phyloP scores from a whole-genome alignment of 1,140 invertebrate species.

The Hyles vespertilio region DNA sequence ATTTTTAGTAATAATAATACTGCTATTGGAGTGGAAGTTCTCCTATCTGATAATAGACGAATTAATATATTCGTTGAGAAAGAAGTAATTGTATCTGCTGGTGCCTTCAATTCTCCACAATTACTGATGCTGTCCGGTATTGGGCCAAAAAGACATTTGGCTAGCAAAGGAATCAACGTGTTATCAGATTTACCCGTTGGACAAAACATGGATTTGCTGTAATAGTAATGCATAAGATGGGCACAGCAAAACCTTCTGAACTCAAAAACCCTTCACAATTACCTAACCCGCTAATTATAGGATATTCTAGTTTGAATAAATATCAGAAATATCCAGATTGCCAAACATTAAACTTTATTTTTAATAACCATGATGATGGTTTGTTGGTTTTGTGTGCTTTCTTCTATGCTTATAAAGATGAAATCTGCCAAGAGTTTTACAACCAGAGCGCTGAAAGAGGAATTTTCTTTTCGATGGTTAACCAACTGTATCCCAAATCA shows the following conservation, averaged over 20 bases:
- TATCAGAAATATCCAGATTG: no score
- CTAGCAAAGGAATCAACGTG: slow-evolving; percentile 41
- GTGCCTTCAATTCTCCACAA: slow-evolving; percentile 66
- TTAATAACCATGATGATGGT: no score
- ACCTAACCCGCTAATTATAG: no score
- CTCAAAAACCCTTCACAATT: no score
- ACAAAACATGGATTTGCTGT: slow-evolving; percentile 72
- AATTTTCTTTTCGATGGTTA: not conserved
- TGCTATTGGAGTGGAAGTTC: slow-evolving; percentile 16
- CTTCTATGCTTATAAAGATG: not conserved
- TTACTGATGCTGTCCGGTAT: slow-evolving; percentile 79
- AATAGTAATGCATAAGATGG: slow-evolving; percentile 9
- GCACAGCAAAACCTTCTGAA: not conserved
- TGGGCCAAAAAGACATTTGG: slow-evolving; percentile 71
- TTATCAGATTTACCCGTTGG: slow-evolving; percentile 77
- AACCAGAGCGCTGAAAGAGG: not conserved
- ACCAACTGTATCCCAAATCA: not conserved
- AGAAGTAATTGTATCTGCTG: slow-evolving; percentile 78
- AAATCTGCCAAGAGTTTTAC: no score
- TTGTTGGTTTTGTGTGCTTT: not conserved
- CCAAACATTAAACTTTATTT: no score
- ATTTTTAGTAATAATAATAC: slow-evolving; percentile 58
- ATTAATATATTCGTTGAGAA: slow-evolving; percentile 52
- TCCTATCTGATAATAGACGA: slow-evolving; percentile 15
- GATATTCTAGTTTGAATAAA: no score